These are phyloP conservation scores for Stenodera caucasica DNA, from an alignment of 2,888 invertebrate species.

Conservation along the genomic window DNA sequence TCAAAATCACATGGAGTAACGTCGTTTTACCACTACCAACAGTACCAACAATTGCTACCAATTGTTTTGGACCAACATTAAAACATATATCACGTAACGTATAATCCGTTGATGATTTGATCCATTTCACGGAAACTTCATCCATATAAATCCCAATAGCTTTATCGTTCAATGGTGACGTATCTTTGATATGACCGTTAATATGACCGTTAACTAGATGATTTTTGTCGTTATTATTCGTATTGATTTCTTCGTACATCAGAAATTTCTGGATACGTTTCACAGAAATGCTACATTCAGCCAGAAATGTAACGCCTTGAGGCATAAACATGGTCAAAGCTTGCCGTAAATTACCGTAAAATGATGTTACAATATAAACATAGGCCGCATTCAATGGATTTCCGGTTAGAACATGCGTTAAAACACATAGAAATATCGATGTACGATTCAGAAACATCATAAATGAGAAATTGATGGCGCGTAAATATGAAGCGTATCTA, in stretches of 20 bases:
- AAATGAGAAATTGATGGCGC: constrained; percentile 65
- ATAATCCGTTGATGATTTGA: constrained; percentile 38
- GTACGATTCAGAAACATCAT: constrained; percentile 80
- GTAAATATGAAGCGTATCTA: constrained; percentile 64
- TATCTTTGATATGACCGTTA: constrained; percentile 43
- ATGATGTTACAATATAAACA: constrained; percentile 74
- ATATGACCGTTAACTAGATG: constrained; percentile 48
- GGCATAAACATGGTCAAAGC: constrained; percentile 67
- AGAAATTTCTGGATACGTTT: constrained; percentile 66
- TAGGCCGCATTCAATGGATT: constrained; percentile 60
- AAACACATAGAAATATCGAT: constrained; percentile 78
- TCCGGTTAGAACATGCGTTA: constrained; percentile 72
- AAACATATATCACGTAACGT: constrained; percentile 65
- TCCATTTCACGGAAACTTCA: constrained; percentile 70
- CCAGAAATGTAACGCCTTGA: constrained; percentile 66
- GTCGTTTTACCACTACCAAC: constrained; percentile 67
- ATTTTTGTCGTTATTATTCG: constrained; percentile 33
- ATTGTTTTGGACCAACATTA: constrained; percentile 63
- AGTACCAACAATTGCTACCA: constrained; percentile 62
- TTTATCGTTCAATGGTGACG: constrained; percentile 63
- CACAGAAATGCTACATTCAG: constrained; percentile 76
- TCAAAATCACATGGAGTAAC: constrained; percentile 61
- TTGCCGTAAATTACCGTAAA: constrained; percentile 70
- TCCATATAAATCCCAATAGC: constrained; percentile 62
- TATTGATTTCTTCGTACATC: constrained; percentile 48